phyloP scores from a whole-genome alignment of 2,888 invertebrate species.

The Agriotes lineatus region DNA sequence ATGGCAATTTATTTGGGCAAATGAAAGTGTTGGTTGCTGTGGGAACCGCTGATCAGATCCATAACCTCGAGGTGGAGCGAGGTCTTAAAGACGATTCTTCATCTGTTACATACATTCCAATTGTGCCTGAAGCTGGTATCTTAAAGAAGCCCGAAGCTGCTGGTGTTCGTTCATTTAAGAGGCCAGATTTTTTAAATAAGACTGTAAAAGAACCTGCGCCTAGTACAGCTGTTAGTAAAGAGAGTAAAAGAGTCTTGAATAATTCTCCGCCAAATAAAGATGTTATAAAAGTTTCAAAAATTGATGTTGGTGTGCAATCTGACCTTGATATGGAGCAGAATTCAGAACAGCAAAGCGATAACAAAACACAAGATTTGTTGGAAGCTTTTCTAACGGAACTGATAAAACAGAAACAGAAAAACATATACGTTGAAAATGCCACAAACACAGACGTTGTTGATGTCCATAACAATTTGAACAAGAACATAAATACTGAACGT shows the following conservation, averaged over 20 bases:
- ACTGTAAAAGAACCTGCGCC: not conserved
- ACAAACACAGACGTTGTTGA: constrained; percentile 56
- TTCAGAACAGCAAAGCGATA: not conserved
- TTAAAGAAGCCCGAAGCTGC: not conserved
- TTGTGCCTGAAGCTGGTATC: constrained; percentile 24
- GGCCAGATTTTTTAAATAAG: constrained; percentile 17
- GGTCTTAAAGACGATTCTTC: constrained; percentile 61
- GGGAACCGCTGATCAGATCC: constrained; percentile 72
- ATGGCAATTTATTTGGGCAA: constrained; percentile 68
- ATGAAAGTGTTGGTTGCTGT: constrained; percentile 71
- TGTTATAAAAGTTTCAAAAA: constrained; percentile 1
- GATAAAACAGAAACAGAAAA: constrained; percentile 49
- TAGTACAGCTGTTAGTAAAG: too few relatives aligned
- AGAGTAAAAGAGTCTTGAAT: not conserved
- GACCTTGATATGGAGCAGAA: constrained; percentile 40
- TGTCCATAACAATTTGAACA: constrained; percentile 5
- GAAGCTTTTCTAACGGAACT: constrained; percentile 55
- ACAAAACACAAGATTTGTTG: constrained; percentile 41
- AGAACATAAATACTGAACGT: constrained; percentile 25
- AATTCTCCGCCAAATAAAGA: not conserved
- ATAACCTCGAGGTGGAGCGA: constrained; percentile 66
- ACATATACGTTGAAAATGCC: constrained; percentile 54
- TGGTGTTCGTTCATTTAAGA: constrained; percentile 4
- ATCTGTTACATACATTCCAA: constrained; percentile 49
- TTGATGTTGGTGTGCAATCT: constrained; percentile 40